phyloP scores from a whole-genome alignment of 2,797 vertebrate species.

The Cirrhinus mrigala region DNA sequence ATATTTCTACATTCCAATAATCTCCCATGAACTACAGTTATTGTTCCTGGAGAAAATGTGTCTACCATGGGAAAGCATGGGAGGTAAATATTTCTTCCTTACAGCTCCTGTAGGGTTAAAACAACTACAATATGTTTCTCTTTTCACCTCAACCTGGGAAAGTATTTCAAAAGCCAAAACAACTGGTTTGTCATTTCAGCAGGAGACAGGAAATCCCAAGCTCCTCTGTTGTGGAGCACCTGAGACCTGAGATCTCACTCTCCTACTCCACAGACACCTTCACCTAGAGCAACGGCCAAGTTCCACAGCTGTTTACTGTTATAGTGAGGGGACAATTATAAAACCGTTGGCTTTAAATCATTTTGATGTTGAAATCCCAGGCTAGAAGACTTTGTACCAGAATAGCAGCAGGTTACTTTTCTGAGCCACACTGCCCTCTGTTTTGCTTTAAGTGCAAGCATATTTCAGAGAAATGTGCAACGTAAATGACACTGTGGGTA shows the following conservation, averaged over 20 bases:
- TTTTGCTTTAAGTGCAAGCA: conserved; percentile 61
- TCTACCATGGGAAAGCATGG: background rate
- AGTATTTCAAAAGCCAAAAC: conserved; percentile 50
- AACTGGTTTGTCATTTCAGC: conserved; percentile 47
- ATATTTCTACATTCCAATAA: conserved; percentile 28
- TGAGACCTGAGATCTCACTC: background rate
- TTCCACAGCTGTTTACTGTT: conserved; percentile 36
- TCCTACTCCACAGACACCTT: conserved; percentile 39
- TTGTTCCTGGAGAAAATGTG: conserved; percentile 22
- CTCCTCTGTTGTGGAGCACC: conserved; percentile 46
- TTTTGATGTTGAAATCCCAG: conserved; percentile 57
- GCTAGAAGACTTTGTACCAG: conserved; percentile 53
- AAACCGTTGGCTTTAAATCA: conserved; percentile 65
- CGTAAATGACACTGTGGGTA: conserved; percentile 54
- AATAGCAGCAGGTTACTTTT: conserved; percentile 61
- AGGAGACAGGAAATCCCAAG: conserved; percentile 59
- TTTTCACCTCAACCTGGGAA: conserved; percentile 55
- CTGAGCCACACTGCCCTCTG: conserved; percentile 56
- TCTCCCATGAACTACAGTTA: conserved; percentile 24
- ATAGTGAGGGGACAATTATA: conserved; percentile 50
- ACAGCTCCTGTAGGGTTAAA: conserved; percentile 31
- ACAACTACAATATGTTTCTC: conserved; percentile 43
- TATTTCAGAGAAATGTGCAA: conserved; percentile 51
- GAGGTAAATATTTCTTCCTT: conserved; percentile 23
- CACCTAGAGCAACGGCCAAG: conserved; percentile 33